Conservation (phyloP, 2,888 invertebrate genomes). For the Cryptocephalus moraei region DNA sequence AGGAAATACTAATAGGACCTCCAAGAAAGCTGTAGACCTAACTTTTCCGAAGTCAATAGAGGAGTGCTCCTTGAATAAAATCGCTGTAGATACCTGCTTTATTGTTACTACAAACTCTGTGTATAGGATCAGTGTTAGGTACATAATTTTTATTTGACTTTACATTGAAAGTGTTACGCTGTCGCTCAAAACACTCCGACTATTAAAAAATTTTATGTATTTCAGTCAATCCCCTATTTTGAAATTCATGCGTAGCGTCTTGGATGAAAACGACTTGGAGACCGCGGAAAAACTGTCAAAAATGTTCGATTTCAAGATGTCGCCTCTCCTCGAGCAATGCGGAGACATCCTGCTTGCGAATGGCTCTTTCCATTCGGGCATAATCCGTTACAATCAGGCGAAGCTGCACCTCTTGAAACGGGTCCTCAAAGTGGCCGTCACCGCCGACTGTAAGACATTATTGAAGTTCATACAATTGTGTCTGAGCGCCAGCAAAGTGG, state of each 20-base stretch:
- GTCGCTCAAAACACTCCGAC: too few species aligned
- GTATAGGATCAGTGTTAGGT: constrained; percentile 50
- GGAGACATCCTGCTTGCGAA: constrained; percentile 71
- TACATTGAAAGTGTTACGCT: too few species aligned
- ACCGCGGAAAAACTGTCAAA: constrained; percentile 48
- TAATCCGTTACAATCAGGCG: constrained; percentile 65
- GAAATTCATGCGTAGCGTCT: constrained; percentile 47
- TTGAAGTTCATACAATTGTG: constrained; percentile 49
- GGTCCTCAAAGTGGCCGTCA: constrained; percentile 46
- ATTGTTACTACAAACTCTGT: constrained; percentile 49
- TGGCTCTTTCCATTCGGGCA: constrained; percentile 65
- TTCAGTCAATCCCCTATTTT: constrained; percentile 38
- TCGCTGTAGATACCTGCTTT: constrained; percentile 46
- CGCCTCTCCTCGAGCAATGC: constrained; percentile 62
- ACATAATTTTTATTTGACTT: constrained; percentile 3
- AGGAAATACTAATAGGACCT: not conserved
- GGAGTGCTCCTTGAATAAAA: constrained; percentile 31
- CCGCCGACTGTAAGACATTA: constrained; percentile 51
- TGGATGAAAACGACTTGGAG: constrained; percentile 43
- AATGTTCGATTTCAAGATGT: constrained; percentile 52
- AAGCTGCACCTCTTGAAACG: constrained; percentile 45
- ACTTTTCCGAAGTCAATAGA: not conserved
- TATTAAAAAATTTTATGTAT: constrained; percentile 3
- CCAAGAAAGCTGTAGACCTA: not conserved
- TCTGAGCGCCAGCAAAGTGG: constrained; percentile 43